These are phyloP conservation scores for Eupithecia centaureata DNA, from an alignment of 2,888 invertebrate genomes.

Conservation along the genomic window DNA sequence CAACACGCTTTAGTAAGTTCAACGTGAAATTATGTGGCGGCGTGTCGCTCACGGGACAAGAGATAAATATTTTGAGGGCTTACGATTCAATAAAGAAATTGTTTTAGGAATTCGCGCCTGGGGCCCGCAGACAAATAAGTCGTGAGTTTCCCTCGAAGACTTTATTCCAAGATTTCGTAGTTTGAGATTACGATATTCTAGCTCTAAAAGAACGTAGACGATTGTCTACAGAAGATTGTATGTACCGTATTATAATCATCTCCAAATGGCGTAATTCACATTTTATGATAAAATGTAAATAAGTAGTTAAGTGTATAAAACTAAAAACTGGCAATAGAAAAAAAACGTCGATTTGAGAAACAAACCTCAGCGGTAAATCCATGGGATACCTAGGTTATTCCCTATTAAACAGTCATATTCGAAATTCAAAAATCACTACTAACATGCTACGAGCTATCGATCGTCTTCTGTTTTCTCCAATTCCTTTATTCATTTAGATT, in stretches of 20 bases:
- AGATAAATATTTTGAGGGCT: conserved; percentile 59
- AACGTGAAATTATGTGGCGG: conserved; percentile 61
- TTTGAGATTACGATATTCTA: not conserved
- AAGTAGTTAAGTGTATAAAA: not conserved
- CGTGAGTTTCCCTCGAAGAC: not conserved
- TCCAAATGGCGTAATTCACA: not conserved
- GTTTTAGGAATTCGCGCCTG: conserved; percentile 54
- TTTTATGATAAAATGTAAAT: not conserved
- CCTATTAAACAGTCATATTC: no score
- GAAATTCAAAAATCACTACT: no score
- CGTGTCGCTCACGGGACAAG: conserved; percentile 41
- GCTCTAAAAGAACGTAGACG: no score
- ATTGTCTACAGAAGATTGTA: not conserved
- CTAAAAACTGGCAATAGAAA: not conserved
- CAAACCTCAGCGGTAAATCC: not conserved
- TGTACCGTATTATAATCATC: no score
- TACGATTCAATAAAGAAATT: conserved; percentile 59
- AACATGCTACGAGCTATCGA: no score
- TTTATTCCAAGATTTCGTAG: conserved; percentile 8
- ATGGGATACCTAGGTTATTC: no score
- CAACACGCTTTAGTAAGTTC: conserved; percentile 61
- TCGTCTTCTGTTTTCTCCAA: no score
- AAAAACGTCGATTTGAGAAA: not conserved
- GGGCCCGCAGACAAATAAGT: conserved; percentile 43
- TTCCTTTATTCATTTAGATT: no score